Percentiles rank a stretch among this genome's conserved stretches.
Evolutionary conservation across 2,888 invertebrate genomes (phyloP).

Genomic region (Pristionchus japonicus): DNA sequence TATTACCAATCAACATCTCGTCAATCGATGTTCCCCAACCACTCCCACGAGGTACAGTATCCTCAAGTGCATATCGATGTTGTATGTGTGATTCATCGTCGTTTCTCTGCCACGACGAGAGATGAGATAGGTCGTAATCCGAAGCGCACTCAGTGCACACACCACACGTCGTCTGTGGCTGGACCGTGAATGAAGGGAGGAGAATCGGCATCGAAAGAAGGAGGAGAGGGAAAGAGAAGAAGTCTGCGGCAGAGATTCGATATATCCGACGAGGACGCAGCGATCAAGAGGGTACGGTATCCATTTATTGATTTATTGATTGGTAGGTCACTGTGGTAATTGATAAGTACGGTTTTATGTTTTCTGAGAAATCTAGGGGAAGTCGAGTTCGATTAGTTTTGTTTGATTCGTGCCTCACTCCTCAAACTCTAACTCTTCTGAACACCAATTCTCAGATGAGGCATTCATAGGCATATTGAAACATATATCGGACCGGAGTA

Average conservation of each 20-base stretch:
- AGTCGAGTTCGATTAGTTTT: background rate
- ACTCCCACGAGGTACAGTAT: slow-evolving; percentile 1
- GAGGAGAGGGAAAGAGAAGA: slow-evolving; percentile 6
- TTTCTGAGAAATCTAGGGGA: background rate
- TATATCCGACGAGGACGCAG: slow-evolving; percentile 39
- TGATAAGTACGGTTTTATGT: too few relatives aligned
- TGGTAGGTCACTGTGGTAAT: too few relatives aligned
- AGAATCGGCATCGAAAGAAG: slow-evolving; percentile 18
- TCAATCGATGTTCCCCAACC: background rate
- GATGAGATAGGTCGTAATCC: slow-evolving; percentile 20
- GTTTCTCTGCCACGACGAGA: background rate
- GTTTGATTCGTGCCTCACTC: background rate
- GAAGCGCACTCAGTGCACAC: background rate
- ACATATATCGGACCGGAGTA: too few relatives aligned
- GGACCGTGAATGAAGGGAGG: slow-evolving; percentile 10
- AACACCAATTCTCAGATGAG: too few relatives aligned
- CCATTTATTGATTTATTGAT: too few relatives aligned
- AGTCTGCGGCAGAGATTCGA: slow-evolving; percentile 43
- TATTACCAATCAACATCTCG: background rate
- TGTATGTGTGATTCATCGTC: slow-evolving; percentile 19
- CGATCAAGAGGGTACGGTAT: slow-evolving; percentile 27
- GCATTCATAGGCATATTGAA: too few relatives aligned
- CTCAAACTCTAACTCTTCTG: too few relatives aligned
- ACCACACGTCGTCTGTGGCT: slow-evolving; percentile 24
- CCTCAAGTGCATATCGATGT: slow-evolving; percentile 36